Conservation (phyloP, 2,113 vertebrate species). For the Cochlearius cochlearius region DNA sequence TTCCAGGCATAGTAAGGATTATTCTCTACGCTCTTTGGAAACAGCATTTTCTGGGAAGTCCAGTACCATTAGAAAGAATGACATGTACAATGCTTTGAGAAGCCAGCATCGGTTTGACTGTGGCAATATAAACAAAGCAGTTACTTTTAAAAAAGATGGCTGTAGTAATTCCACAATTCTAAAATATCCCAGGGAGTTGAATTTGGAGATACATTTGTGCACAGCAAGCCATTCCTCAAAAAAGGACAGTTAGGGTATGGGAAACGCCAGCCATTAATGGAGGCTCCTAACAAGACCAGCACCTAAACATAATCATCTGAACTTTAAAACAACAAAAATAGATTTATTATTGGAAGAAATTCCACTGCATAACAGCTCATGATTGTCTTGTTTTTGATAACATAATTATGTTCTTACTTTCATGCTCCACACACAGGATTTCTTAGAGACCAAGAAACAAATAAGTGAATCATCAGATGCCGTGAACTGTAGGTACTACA, state of each 20-base stretch:
- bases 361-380: not conserved
- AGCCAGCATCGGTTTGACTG: not conserved
- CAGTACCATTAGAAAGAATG: not conserved
- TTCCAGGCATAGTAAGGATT: constrained; percentile 20
- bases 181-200: not conserved
- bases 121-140: not conserved
- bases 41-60: not conserved
- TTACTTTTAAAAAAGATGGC: not conserved
- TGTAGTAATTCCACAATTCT: not conserved
- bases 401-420: not conserved
- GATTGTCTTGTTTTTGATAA: not conserved
- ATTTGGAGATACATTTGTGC: not conserved
- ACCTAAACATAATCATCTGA: not conserved
- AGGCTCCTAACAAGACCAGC: not conserved
- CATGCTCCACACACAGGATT: not conserved
- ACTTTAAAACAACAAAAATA: not conserved
- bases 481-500: not conserved
- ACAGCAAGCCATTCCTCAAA: not conserved
- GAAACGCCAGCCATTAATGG: not conserved
- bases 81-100: not conserved
- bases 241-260: not conserved
- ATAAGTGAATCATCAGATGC: not conserved
- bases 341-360: constrained; percentile 47
- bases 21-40: not conserved
- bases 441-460: not conserved